phyloP scores from a whole-genome alignment of 2,113 vertebrate species.

The Cyprinodon variegatus region DNA sequence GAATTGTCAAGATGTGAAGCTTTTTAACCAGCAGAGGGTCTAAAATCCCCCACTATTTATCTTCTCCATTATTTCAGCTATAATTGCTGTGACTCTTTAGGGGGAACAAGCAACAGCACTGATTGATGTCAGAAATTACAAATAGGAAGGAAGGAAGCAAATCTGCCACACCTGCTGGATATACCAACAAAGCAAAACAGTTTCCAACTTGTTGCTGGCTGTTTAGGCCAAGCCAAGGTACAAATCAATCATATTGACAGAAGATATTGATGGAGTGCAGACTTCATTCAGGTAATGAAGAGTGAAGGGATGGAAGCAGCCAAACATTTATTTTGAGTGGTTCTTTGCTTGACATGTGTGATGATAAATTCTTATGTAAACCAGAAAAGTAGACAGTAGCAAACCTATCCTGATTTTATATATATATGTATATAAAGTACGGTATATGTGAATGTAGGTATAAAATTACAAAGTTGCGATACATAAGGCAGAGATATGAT shows the following conservation, averaged over 20 bases:
- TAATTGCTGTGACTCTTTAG: slow-evolving; percentile 25
- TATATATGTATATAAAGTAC: not conserved
- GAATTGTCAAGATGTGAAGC: slow-evolving; percentile 12
- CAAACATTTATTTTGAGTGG: slow-evolving; percentile 11
- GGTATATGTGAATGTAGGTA: no score
- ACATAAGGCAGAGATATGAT: not conserved
- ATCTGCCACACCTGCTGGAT: not conserved
- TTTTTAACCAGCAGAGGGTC: slow-evolving; percentile 5
- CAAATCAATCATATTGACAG: slow-evolving; percentile 43
- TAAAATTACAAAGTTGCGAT: not conserved
- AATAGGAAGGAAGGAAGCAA: slow-evolving; percentile 24
- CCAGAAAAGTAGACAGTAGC: not conserved
- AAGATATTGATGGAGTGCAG: slow-evolving; percentile 33
- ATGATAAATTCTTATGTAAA: slow-evolving; percentile 2
- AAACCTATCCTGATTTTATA: not conserved
- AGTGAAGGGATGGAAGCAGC: slow-evolving; percentile 25
- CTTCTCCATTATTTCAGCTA: slow-evolving; percentile 20
- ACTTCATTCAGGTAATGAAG: slow-evolving; percentile 39
- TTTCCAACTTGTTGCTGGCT: slow-evolving; percentile 25
- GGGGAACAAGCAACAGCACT: slow-evolving; percentile 18
- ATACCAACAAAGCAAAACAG: not conserved
- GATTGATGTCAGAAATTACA: slow-evolving; percentile 48
- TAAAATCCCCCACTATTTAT: slow-evolving; percentile 20
- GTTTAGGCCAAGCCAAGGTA: slow-evolving; percentile 6
- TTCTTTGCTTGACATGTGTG: slow-evolving; percentile 2